Base-by-base conservation (phyloP, 2,888 invertebrate genomes). In the Blastobasis lacticolella region DNA sequence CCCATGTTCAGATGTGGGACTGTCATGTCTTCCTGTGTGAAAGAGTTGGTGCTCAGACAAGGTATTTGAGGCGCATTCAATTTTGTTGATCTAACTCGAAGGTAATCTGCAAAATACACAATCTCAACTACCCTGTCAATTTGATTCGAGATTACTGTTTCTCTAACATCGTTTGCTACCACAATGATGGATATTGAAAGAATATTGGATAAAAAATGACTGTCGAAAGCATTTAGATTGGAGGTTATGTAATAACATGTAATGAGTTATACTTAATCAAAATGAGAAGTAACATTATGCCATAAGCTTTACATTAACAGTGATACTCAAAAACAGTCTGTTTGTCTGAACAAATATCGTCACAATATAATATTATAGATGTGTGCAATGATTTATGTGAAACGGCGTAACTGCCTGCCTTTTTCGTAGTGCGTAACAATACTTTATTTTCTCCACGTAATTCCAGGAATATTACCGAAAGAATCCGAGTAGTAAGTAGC, bases 281-380 rank as follows among this genome's bases (percentile, higher is more conserved):
- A 7, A 38, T 42, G 23, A 5, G 10, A 42, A 37, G 40, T 37
- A 43, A 5, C 43, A 23, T 47, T 36, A 44, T 44, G 64, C 75
- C 75, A 71, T 78, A 82, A 83, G 84, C 83, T 85, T 85, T 85
- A 84, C 75, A 67, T 76, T 73, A 75, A 77, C 75, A 69, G 75
- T 81, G 80, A 85, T 86, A 85, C 84, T 84, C 81, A 81, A 64
- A 66, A 73, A 70, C 67, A 75, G 68, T 63, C 65, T 71, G 67
- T 70, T 67, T 71, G 71, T 67, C 67, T 62, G 81, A 82, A 78
- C 78, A 81, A 82, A 74, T 66, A 63, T 63, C 69, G 83, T 85
- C 85, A 84, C 83, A 84, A 83, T 36, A 8, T 38, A 23, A 9
- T 7, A 63, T 59, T 44, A 51, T 61, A 55, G 51, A 57, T 23